A percentile compares a stretch with the other conserved stretches of the same genome.
phyloP scores from a whole-genome alignment of 2,797 vertebrate species.

The Myripristis jacobus region DNA sequence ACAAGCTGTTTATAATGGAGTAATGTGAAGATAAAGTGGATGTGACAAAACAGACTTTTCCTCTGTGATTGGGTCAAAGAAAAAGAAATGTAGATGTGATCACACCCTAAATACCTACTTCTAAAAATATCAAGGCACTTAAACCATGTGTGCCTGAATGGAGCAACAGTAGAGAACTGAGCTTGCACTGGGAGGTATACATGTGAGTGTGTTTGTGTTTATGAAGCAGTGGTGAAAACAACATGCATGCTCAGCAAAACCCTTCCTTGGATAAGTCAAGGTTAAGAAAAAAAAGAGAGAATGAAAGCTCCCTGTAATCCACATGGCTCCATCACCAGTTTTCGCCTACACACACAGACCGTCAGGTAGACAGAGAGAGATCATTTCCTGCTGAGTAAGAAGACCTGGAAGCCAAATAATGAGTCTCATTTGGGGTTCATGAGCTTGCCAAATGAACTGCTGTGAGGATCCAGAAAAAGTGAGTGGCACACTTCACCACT shows the following conservation, averaged over 20 bases:
- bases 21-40: too few species aligned
- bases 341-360: background rate
- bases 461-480: conserved; percentile 18
- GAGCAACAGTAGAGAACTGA: conserved; percentile 6
- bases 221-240: conserved; percentile 20
- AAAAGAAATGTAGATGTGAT: too few species aligned
- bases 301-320: background rate
- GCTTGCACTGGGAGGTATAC: conserved; percentile 1
- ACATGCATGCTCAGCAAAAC: conserved; percentile 33
- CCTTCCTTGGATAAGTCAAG: conserved; percentile 27
- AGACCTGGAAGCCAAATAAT: conserved; percentile 38
- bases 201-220: conserved; percentile 1
- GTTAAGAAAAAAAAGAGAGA: conserved; percentile 16
- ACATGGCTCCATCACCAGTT: conserved; percentile 15
- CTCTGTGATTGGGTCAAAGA: too few species aligned
- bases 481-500: background rate
- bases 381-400: conserved; percentile 46
- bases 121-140: conserved; percentile 5
- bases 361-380: conserved; percentile 36
- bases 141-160: conserved; percentile 18
- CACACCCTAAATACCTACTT: too few species aligned
- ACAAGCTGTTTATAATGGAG: too few species aligned
- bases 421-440: conserved; percentile 38
- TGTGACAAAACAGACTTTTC: too few species aligned
- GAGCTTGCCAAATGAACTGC: conserved; percentile 26